phyloP scores from a whole-genome alignment of 2,888 invertebrate genomes.

The Blomia tropicalis region DNA sequence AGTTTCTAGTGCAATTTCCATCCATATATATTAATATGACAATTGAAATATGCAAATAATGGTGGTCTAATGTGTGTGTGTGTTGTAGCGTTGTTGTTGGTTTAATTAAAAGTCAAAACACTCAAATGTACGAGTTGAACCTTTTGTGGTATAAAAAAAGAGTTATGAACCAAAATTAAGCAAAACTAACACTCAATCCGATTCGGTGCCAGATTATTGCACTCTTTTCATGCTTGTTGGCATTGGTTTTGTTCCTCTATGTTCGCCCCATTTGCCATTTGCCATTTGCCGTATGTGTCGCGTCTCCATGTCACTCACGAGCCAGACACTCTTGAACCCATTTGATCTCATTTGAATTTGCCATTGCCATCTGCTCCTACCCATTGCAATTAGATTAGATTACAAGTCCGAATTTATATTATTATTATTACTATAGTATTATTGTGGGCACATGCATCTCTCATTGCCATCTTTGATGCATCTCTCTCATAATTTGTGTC shows the following conservation, averaged over 20 bases:
- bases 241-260: too few relatives aligned
- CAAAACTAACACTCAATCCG: too few relatives aligned
- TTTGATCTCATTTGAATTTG: conserved; percentile 10
- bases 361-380: conserved; percentile 1
- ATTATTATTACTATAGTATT: too few relatives aligned
- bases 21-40: conserved; percentile 9
- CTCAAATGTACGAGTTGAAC: neutral
- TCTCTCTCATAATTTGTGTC: too few relatives aligned
- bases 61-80: neutral
- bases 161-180: too few relatives aligned
- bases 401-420: conserved; percentile 6
- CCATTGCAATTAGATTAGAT: conserved; percentile 13
- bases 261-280: too few relatives aligned
- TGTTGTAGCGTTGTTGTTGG: neutral
- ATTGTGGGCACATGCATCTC: too few relatives aligned
- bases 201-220: too few relatives aligned
- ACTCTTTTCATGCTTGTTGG: too few relatives aligned
- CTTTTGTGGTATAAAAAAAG: too few relatives aligned
- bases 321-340: too few relatives aligned
- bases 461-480: too few relatives aligned
- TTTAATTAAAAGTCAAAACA: conserved; percentile 5
- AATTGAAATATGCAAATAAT: conserved; percentile 7
- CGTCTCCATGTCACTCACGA: neutral
- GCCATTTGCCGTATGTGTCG: neutral
- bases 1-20: neutral